A percentile compares a stretch with the other conserved stretches of the same genome.
Evolutionary conservation across 2,797 vertebrate species (phyloP).

Genomic region (Sarcoramphus papa): DNA sequence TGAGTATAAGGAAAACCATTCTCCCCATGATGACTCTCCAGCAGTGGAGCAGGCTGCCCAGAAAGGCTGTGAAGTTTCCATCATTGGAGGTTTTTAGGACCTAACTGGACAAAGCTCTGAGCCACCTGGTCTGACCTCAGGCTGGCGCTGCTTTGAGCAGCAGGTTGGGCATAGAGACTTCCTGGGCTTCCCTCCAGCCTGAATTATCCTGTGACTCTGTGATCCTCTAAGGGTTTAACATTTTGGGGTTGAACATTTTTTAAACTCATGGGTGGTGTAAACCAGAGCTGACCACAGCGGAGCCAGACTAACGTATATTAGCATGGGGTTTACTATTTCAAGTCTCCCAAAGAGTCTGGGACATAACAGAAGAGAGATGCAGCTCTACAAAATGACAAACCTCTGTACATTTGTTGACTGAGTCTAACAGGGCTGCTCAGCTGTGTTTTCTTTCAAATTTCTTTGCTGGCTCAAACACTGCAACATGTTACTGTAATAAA

Average conservation of each 20-base stretch:
- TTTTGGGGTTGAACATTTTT: background rate
- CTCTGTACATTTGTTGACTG: background rate
- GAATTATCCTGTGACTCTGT: background rate
- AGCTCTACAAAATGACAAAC: background rate
- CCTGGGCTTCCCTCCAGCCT: background rate
- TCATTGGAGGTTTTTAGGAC: background rate
- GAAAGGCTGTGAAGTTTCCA: background rate
- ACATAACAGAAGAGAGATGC: background rate
- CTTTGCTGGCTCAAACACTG: background rate
- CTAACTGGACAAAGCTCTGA: background rate
- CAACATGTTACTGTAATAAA: background rate
- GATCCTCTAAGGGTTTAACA: background rate
- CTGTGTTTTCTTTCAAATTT: background rate
- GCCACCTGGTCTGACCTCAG: background rate
- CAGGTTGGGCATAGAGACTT: background rate
- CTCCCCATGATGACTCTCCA: background rate
- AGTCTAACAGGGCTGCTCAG: background rate
- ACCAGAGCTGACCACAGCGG: background rate
- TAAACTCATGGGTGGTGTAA: background rate
- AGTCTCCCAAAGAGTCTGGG: background rate
- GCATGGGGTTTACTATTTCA: background rate
- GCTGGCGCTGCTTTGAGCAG: background rate
- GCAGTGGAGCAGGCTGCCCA: background rate
- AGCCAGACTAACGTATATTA: background rate
- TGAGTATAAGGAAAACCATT: background rate